Percentiles rank a stretch among this genome's conserved stretches.
Conservation (phyloP, 2,113 vertebrate species). For the Carollia perspicillata region DNA sequence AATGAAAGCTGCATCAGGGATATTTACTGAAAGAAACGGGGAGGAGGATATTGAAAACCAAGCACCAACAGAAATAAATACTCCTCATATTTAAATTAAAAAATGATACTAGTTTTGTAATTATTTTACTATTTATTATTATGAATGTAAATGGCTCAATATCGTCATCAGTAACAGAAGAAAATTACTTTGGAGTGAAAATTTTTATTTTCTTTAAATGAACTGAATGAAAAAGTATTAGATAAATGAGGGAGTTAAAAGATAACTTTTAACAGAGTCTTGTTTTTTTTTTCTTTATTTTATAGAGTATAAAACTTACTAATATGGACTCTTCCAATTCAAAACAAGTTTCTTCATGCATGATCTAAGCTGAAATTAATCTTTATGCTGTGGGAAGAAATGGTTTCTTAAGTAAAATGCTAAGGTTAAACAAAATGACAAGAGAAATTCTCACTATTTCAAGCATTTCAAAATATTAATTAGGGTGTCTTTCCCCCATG, state of each 20-base stretch:
- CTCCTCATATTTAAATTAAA: not conserved
- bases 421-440: not conserved
- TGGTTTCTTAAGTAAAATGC: not conserved
- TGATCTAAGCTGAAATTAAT: not conserved
- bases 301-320: not conserved
- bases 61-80: not conserved
- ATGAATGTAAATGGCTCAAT: not conserved
- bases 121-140: not conserved
- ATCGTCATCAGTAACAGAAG: not conserved
- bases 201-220: not conserved
- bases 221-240: not conserved
- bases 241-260: not conserved
- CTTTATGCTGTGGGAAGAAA: not conserved
- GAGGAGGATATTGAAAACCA: not conserved
- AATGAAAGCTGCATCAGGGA: conserved; percentile 82
- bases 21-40: conserved; percentile 77
- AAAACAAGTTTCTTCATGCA: conserved; percentile 28
- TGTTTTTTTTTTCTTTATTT: conserved; percentile 2
- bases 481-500: not conserved
- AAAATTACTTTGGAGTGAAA: not conserved
- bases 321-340: not conserved
- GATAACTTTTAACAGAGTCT: not conserved
- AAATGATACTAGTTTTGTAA: not conserved
- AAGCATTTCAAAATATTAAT: conserved; percentile 12
- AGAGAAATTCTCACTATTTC: not conserved